phyloP scores from a whole-genome alignment of 2,113 vertebrate genomes.

The Smithornis capensis region DNA sequence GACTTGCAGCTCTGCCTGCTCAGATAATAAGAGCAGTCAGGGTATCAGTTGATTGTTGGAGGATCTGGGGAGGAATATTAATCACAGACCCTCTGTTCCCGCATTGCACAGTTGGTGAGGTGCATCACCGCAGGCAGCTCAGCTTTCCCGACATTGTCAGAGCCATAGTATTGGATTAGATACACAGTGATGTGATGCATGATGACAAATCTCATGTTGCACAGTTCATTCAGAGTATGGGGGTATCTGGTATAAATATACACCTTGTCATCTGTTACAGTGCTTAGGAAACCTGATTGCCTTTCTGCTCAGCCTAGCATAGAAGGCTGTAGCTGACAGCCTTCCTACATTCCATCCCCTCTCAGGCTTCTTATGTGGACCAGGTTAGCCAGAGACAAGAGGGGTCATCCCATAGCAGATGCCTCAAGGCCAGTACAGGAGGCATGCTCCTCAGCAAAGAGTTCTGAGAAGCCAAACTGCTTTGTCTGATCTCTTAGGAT shows the following conservation, averaged over 20 bases:
- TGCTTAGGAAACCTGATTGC: conserved; percentile 31
- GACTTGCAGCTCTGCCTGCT: conserved; percentile 6
- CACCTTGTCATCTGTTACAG: conserved; percentile 55
- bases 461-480: neutral
- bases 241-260: conserved; percentile 61
- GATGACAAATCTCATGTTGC: conserved; percentile 51
- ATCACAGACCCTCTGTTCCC: neutral
- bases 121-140: neutral
- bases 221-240: conserved; percentile 37
- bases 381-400: neutral
- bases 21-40: neutral
- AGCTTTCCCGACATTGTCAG: neutral
- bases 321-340: conserved; percentile 11
- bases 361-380: neutral
- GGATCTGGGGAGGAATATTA: conserved; percentile 28
- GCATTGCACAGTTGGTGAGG: neutral
- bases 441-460: neutral
- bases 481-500: neutral
- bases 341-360: neutral
- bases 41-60: neutral
- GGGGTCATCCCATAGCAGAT: neutral
- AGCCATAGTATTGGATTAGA: conserved; percentile 3
- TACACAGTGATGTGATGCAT: conserved; percentile 19
- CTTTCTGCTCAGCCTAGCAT: conserved; percentile 27
- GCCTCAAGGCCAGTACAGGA: neutral